phyloP scores from a whole-genome alignment of 2,888 invertebrate genomes.

The Pardosa pseudoannulata region DNA sequence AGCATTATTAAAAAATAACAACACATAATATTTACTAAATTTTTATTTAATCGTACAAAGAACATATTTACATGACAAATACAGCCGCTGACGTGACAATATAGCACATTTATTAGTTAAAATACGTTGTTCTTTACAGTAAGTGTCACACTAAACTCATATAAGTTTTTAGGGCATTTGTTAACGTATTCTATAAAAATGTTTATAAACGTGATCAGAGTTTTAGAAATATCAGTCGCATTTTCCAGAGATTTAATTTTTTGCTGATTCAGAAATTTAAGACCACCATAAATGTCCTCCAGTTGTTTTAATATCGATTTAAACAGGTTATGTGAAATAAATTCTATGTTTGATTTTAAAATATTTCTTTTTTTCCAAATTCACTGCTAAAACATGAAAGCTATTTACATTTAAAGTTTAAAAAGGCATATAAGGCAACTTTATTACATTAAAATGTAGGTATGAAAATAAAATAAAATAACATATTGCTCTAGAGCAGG shows the following conservation, averaged over 20 bases:
- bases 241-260: no score
- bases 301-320: no score
- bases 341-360: no score
- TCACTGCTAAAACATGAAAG: conserved; percentile 13
- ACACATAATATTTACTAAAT: not conserved
- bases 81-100: not conserved
- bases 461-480: not conserved
- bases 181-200: no score
- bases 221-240: no score
- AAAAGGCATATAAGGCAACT: not conserved
- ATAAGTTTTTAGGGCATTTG: not conserved
- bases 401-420: not conserved
- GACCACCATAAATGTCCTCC: no score
- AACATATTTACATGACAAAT: conserved; percentile 25
- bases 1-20: no score
- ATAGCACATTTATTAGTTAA: conserved; percentile 19
- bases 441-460: not conserved
- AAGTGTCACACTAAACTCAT: not conserved
- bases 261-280: no score
- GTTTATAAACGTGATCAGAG: no score
- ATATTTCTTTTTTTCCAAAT: no score
- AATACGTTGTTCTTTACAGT: conserved; percentile 7
- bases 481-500: no score
- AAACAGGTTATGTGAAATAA: no score
- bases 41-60: conserved; percentile 25